These are phyloP conservation scores for Gibbula magus DNA, from an alignment of 2,888 invertebrate genomes.

Conservation along the genomic window DNA sequence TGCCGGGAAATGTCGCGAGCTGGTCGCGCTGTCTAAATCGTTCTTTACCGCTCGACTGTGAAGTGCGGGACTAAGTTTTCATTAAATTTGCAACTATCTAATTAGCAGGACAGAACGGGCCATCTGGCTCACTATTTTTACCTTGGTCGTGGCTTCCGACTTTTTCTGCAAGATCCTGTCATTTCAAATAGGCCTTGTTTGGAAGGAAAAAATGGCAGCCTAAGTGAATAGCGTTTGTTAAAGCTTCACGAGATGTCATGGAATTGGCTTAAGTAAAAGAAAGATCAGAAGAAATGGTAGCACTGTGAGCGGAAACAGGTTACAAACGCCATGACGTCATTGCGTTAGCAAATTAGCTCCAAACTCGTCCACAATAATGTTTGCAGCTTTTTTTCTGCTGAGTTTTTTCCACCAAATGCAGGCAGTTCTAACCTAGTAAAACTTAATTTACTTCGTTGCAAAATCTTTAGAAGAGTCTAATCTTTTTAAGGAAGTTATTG, in stretches of 20 bases:
- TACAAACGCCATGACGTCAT: slow-evolving; percentile 15
- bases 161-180: slow-evolving; percentile 6
- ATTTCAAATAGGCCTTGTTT: slow-evolving; percentile 11
- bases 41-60: slow-evolving; percentile 19
- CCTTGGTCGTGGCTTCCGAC: slow-evolving; percentile 14
- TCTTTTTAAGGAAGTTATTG: no score
- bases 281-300: not conserved
- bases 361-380: slow-evolving; percentile 4
- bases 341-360: not conserved
- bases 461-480: no score
- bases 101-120: slow-evolving; percentile 3
- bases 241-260: not conserved
- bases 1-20: slow-evolving; percentile 22
- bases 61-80: slow-evolving; percentile 24
- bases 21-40: slow-evolving; percentile 31
- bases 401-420: not conserved
- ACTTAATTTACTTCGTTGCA: not conserved
- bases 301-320: slow-evolving; percentile 7
- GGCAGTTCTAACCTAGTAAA: not conserved
- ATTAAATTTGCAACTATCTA: slow-evolving; percentile 30
- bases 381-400: not conserved
- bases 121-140: slow-evolving; percentile 25
- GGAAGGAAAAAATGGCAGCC: not conserved
- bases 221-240: slow-evolving; percentile 19
- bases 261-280: slow-evolving; percentile 11